Conservation (phyloP, 2,888 invertebrate genomes). For the Parnassius glacialis region DNA sequence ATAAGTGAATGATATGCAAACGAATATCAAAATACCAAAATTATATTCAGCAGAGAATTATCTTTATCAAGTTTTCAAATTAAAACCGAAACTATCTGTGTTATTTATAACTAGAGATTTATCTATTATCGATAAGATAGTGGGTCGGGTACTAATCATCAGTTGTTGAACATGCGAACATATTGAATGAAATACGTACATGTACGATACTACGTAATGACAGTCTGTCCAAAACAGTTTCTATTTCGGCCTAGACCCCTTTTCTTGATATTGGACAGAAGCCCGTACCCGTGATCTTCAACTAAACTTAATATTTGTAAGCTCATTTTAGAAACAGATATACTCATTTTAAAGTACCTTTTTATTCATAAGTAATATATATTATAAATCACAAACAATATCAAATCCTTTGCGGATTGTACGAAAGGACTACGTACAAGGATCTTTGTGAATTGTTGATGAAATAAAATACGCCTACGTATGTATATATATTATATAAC, state of each 20-base stretch:
- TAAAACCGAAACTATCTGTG: slow-evolving; percentile 13
- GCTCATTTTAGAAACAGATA: slow-evolving; percentile 12
- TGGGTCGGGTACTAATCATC: slow-evolving; percentile 2
- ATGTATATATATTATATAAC: too few species aligned
- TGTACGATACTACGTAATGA: not conserved
- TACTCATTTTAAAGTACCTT: too few species aligned
- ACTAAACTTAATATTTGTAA: not conserved
- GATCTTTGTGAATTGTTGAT: too few species aligned
- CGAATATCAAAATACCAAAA: slow-evolving; percentile 19
- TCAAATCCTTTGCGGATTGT: too few species aligned
- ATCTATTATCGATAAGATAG: slow-evolving; percentile 20
- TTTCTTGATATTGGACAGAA: slow-evolving; percentile 21
- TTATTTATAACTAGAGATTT: slow-evolving; percentile 21
- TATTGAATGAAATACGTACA: slow-evolving; percentile 7
- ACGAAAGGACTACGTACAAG: too few species aligned
- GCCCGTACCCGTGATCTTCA: slow-evolving; percentile 5
- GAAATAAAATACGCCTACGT: too few species aligned
- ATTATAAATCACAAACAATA: too few species aligned
- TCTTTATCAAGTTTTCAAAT: slow-evolving; percentile 20
- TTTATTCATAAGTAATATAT: too few species aligned
- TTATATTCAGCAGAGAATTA: slow-evolving; percentile 9
- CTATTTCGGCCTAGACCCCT: slow-evolving; percentile 23
- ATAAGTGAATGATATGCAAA: slow-evolving; percentile 22
- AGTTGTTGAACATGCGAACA: slow-evolving; percentile 10
- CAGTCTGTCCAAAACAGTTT: slow-evolving; percentile 6